Evolutionary conservation across 2,113 vertebrate species (phyloP), one percentile per base, ranked within the genome.

Genomic region (Gasterosteus nipponicus): DNA sequence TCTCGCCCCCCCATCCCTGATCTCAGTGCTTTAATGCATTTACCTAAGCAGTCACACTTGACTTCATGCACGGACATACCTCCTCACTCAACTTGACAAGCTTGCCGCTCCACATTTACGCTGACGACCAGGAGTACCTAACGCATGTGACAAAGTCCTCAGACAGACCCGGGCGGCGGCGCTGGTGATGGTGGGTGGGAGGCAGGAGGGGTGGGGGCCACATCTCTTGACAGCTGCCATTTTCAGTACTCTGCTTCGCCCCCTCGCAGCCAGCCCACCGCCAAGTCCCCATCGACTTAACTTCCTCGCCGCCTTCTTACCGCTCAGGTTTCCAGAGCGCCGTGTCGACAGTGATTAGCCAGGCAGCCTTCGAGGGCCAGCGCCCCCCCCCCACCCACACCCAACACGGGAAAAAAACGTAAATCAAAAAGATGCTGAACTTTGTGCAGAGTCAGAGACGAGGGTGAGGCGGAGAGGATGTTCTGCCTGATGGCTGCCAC

Each of bases 211-310:
- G 56, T 9, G 49, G 66, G 60, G 73, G 1, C 91, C 93, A 92
- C 88, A 84, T 85, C 82, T 82, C 85, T 83, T 94, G 94, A 94
- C 94, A 94, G 92, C 91, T 94, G 92, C 90, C 93, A 92, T 92
- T 93, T 94, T 93, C 87, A 80, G 82, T 85, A 64, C 79, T 1
- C 56, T 44, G 83, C 65, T 71, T 65, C 67, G 10, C 60, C 71
- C 60, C 71, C 67, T 69, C 59, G 22, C 86, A 57, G 35, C 83
- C 82, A 70, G 70, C 84, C 79, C 63, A 89, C 76, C 70, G 76
- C 83, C 84, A 80, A 83, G 76, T 82, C 80, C 77, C 75, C 81
- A 71, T 90, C 78, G 75, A 81, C 81, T 83, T 80, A 67, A 72
- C 77, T 88, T 87, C 58, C 80, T 71, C 79, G 42, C 69, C 65